Percentiles rank a stretch among this genome's conserved stretches.
Conservation (phyloP, 2,888 invertebrate species). For the Tetranychus truncatus region DNA sequence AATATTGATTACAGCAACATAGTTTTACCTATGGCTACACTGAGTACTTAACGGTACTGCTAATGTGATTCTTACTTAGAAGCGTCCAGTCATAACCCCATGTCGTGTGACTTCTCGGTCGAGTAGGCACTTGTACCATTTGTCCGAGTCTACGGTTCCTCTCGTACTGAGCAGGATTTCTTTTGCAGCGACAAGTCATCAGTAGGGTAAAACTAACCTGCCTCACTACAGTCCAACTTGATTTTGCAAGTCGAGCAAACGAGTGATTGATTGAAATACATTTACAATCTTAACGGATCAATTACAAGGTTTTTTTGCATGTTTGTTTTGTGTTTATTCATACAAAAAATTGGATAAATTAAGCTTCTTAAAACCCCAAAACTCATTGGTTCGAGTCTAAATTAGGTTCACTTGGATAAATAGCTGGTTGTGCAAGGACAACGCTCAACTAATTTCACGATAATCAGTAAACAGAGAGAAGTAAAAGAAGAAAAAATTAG, state of each 20-base stretch:
- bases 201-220: slow-evolving; percentile 46
- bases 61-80: slow-evolving; percentile 43
- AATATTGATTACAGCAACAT: neutral
- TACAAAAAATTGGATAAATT: too few relatives aligned
- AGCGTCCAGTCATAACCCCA: slow-evolving; percentile 38
- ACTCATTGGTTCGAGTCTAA: neutral
- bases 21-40: neutral
- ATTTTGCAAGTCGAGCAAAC: neutral
- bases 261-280: neutral
- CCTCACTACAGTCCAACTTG: slow-evolving; percentile 37
- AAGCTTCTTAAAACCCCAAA: too few relatives aligned
- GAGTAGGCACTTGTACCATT: slow-evolving; percentile 44
- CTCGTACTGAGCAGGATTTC: slow-evolving; percentile 29
- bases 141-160: slow-evolving; percentile 45
- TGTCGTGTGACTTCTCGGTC: slow-evolving; percentile 46
- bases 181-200: slow-evolving; percentile 31
- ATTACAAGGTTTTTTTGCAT: neutral
- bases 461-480: neutral
- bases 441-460: neutral
- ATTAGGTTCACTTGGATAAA: neutral
- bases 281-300: neutral
- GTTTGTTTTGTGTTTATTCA: too few relatives aligned
- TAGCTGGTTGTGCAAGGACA: neutral
- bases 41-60: slow-evolving; percentile 8
- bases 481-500: neutral